phyloP scores from a whole-genome alignment of 2,888 invertebrate species.

The Drosophila barbarae region DNA sequence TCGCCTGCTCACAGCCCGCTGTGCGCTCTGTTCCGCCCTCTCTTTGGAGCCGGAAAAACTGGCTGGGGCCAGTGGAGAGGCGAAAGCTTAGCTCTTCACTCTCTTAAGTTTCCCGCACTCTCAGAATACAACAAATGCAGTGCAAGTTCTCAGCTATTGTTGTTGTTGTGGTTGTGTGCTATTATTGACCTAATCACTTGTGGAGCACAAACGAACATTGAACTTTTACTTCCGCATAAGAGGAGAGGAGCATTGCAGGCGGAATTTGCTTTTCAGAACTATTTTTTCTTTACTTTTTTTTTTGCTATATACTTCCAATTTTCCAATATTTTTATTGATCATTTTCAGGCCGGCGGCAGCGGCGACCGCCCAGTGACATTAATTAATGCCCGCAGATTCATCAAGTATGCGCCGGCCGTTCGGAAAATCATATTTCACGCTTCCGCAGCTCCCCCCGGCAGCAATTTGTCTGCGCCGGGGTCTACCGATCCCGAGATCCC shows the following conservation, averaged over 20 bases:
- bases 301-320: slow-evolving; percentile 1
- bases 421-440: slow-evolving; percentile 72
- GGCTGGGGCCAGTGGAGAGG: slow-evolving; percentile 24
- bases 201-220: slow-evolving; percentile 80
- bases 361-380: slow-evolving; percentile 71
- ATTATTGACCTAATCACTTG: slow-evolving; percentile 80
- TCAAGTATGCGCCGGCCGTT: slow-evolving; percentile 70
- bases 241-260: slow-evolving; percentile 62
- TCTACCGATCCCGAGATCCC: slow-evolving; percentile 6
- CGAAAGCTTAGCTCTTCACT: slow-evolving; percentile 52
- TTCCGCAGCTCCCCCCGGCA: slow-evolving; percentile 46
- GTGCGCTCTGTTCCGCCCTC: slow-evolving; percentile 9
- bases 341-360: slow-evolving; percentile 56
- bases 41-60: slow-evolving; percentile 51
- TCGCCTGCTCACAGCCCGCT: slow-evolving; percentile 9
- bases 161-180: slow-evolving; percentile 71
- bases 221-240: slow-evolving; percentile 79
- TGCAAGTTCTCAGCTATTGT: slow-evolving; percentile 43
- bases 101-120: slow-evolving; percentile 29
- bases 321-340: slow-evolving; percentile 59
- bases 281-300: background rate
- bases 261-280: slow-evolving; percentile 30
- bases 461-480: slow-evolving; percentile 62
- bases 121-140: slow-evolving; percentile 55
- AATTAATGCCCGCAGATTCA: slow-evolving; percentile 72